A percentile compares a stretch with the other conserved stretches of the same genome.
These are phyloP conservation scores for Gallinago nigripennis DNA, from an alignment of 2,797 vertebrate genomes.

Conservation along the genomic window DNA sequence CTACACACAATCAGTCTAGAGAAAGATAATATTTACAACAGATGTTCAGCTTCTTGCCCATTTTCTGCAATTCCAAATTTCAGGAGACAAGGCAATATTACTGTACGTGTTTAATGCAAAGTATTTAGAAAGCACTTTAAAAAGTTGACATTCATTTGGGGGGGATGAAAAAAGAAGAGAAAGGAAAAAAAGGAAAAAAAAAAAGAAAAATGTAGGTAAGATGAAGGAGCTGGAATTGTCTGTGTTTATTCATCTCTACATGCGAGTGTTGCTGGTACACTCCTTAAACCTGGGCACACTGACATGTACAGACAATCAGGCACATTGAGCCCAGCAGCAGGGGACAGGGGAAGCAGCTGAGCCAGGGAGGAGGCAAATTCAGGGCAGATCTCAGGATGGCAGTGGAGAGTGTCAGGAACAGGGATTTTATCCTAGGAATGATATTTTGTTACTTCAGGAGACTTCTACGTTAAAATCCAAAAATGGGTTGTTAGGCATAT, in stretches of 20 bases:
- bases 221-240: background rate
- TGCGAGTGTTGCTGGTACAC: background rate
- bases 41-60: background rate
- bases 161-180: background rate
- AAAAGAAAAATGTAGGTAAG: background rate
- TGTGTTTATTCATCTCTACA: background rate
- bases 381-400: background rate
- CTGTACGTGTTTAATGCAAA: accelerated
- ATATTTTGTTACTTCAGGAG: background rate
- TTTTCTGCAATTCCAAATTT: background rate
- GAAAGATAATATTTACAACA: conserved; percentile 15
- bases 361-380: background rate
- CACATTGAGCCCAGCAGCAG: background rate
- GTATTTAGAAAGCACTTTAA: background rate
- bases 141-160: background rate
- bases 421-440: background rate
- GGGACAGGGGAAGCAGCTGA: background rate
- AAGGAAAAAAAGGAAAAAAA: too few relatives aligned
- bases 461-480: background rate
- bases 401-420: background rate
- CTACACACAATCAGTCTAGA: background rate
- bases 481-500: background rate
- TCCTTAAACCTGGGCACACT: background rate
- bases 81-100: background rate
- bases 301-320: background rate